Base-by-base conservation (phyloP, 2,888 invertebrate species). In the Pterostichus niger region DNA sequence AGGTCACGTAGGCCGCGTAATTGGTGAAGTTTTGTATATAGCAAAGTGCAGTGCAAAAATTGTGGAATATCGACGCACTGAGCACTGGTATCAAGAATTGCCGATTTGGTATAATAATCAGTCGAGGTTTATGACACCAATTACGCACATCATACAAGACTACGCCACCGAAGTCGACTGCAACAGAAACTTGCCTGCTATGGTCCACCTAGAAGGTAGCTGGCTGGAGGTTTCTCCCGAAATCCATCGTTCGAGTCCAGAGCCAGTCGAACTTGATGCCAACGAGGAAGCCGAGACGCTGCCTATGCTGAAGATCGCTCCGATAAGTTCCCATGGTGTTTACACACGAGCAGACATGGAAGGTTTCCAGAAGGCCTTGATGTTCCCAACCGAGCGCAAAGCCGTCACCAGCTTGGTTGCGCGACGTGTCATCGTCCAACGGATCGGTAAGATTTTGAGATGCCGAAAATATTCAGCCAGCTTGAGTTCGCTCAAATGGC, bases 81-180 rank as follows among this genome's bases (percentile, higher is more conserved):
- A 24, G 10, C 11, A 9, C 24, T 84, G 81, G 24, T 84, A 81
- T 35, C 61, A 82, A 61, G 81, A 84, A 13, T 40, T 84, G 13
- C 84, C 81, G 6, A 68, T 82, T n/a, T 35, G n/a, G 0, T 82
- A 76, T 52, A 24, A 49, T 10, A 84, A 84, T 17, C 11, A 82
- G 13, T 24, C 75, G 2, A 52, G 46, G 5, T 84, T 75, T 24
- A 73, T 76, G 44, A 46, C 75, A 2, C 80, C 83, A 4, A 44
- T 80, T 9, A 75, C 59, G 9, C 83, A 83, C 71, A 71, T 83
- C 3, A 59, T 83, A 1, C 61, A 61, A 33, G 54, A 73, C 6
- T 80, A 80, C 49, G 75, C 71, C 6, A 81, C 59, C 2, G 11
- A 83, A 59, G 54, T 83, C 11, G 80, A 83, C 49, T 81, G 83